Evolutionary conservation across 2,888 invertebrate species (phyloP).

Genomic region (Latheticus oryzae): DNA sequence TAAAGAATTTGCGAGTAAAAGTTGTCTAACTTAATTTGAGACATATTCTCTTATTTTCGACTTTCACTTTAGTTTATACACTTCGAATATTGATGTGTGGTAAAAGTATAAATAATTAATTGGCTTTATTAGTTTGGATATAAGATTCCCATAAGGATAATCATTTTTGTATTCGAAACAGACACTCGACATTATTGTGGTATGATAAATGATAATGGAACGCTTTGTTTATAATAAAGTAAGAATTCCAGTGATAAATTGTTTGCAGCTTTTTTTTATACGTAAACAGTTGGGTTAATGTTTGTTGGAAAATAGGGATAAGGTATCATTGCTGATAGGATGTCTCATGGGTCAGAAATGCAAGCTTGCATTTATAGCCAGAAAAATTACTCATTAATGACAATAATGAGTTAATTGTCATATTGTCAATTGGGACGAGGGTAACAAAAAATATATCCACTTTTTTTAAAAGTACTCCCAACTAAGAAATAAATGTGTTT

Average conservation of each 20-base stretch:
- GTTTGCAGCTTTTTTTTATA: conserved; percentile 13
- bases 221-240: conserved; percentile 13
- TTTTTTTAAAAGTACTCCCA: no score
- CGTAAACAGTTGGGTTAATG: conserved; percentile 12
- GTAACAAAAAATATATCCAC: no score
- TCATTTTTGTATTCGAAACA: conserved; percentile 14
- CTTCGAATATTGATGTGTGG: no score
- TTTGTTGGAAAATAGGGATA: no score
- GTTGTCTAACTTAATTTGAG: conserved; percentile 24
- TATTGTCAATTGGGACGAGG: no score
- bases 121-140: no score
- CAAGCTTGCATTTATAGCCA: no score
- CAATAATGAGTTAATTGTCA: no score
- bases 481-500: no score
- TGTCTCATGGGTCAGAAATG: conserved; percentile 11
- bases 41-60: conserved; percentile 9
- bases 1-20: conserved; percentile 28
- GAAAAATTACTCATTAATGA: no score
- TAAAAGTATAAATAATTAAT: conserved; percentile 22
- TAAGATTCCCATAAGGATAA: conserved; percentile 10
- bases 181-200: conserved; percentile 13
- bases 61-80: conserved; percentile 20
- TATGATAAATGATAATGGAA: conserved; percentile 17
- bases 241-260: conserved; percentile 18
- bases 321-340: conserved; percentile 21